Conservation (phyloP, 2,888 invertebrate genomes). For the Apocheima hispidaria region DNA sequence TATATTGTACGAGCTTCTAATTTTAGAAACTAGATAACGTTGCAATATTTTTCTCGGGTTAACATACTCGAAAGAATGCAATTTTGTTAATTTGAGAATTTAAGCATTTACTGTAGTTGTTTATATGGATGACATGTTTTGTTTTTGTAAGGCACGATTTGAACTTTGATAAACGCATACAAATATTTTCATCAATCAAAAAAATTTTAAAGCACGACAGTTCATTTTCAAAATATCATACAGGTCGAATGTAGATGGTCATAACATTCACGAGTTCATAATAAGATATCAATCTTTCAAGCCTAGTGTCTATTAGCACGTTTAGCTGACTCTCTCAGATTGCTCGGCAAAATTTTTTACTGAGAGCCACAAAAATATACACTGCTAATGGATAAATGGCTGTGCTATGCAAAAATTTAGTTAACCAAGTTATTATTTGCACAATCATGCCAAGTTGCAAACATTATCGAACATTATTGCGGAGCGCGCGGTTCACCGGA, state of each 20-base stretch:
- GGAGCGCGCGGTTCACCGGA: constrained; percentile 77
- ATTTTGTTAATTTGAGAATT: constrained; percentile 20
- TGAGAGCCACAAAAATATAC: neutral
- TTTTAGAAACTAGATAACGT: constrained; percentile 5
- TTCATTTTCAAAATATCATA: constrained; percentile 1
- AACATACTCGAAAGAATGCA: constrained; percentile 4
- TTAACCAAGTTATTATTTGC: constrained; percentile 49
- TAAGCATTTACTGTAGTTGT: constrained; percentile 7
- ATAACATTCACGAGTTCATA: constrained; percentile 20
- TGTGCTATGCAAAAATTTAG: constrained; percentile 38
- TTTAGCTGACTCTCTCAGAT: constrained; percentile 3
- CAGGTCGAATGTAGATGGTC: neutral
- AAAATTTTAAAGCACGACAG: neutral
- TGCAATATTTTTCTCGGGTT: constrained; percentile 6
- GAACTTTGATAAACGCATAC: neutral
- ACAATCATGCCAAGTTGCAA: constrained; percentile 52
- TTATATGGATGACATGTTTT: constrained; percentile 22
- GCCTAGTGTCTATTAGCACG: constrained; percentile 38
- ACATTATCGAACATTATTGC: constrained; percentile 63
- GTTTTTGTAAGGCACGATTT: constrained; percentile 11
- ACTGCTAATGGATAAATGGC: constrained; percentile 46
- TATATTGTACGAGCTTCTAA: constrained; percentile 17
- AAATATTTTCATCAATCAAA: constrained; percentile 5
- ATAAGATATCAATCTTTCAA: constrained; percentile 11
- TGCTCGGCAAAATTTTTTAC: neutral